These are phyloP conservation scores for Pelvicachromis taeniatus DNA, from an alignment of 2,113 vertebrate genomes.

Conservation along the genomic window DNA sequence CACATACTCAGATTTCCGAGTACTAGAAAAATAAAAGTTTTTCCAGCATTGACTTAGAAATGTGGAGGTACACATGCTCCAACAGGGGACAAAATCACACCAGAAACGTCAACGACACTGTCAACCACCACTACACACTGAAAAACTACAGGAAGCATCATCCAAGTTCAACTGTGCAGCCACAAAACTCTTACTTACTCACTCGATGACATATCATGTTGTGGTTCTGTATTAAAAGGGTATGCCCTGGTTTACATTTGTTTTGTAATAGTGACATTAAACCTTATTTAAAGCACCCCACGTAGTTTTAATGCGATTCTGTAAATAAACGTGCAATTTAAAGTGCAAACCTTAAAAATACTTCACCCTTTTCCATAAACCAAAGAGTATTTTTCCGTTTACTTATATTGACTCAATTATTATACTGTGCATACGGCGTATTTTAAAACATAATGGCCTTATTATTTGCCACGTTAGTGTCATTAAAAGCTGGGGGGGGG, in stretches of 20 bases:
- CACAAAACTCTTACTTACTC: not conserved
- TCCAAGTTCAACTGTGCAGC: not conserved
- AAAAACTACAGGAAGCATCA: not conserved
- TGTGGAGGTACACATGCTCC: not conserved
- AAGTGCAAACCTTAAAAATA: not conserved
- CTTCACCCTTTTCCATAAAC: not conserved
- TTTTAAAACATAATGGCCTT: not conserved
- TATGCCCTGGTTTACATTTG: rapidly evolving
- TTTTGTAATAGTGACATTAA: not conserved
- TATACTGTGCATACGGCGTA: not conserved
- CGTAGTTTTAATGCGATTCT: not conserved
- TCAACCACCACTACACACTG: no score
- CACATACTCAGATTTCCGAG: not conserved
- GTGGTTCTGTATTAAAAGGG: not conserved
- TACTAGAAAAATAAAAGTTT: not conserved
- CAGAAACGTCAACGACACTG: not conserved
- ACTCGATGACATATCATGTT: not conserved
- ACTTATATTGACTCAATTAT: not conserved
- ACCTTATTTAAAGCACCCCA: not conserved
- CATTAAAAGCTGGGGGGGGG: not conserved
- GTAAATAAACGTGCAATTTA: not conserved
- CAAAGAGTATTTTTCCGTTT: not conserved
- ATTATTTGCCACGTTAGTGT: not conserved
- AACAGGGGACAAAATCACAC: not conserved
- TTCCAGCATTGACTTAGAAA: not conserved